These are phyloP conservation scores for Sesamia nonagrioides DNA, from an alignment of 1,140 invertebrate genomes.

Conservation along the genomic window DNA sequence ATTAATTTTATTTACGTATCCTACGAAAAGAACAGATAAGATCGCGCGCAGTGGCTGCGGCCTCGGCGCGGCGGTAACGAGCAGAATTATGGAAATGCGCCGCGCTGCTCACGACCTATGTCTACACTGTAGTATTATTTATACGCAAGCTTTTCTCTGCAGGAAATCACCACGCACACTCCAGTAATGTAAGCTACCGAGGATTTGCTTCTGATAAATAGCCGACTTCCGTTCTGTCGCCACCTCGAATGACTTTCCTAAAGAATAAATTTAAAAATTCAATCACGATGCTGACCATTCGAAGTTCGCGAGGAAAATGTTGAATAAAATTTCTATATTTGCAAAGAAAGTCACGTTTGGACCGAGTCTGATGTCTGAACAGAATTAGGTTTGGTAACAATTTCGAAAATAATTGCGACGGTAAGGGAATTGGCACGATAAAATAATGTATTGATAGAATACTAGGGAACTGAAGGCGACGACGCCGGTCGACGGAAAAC, in stretches of 20 bases:
- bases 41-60: slow-evolving; percentile 50
- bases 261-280: slow-evolving; percentile 42
- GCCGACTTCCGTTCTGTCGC: slow-evolving; percentile 40
- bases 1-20: slow-evolving; percentile 66
- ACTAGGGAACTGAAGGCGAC: slow-evolving; percentile 43
- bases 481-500: slow-evolving; percentile 56
- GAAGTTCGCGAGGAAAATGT: slow-evolving; percentile 17
- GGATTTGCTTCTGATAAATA: slow-evolving; percentile 59
- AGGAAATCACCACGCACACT: slow-evolving; percentile 55
- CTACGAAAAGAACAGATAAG: slow-evolving; percentile 62
- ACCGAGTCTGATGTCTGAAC: slow-evolving; percentile 21
- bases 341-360: slow-evolving; percentile 23
- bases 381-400: slow-evolving; percentile 26
- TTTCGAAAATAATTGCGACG: slow-evolving; percentile 37
- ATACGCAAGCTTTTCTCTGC: slow-evolving; percentile 55
- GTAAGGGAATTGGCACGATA: slow-evolving; percentile 35
- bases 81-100: slow-evolving; percentile 73
- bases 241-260: slow-evolving; percentile 27
- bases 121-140: slow-evolving; percentile 55
- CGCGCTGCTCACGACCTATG: slow-evolving; percentile 39
- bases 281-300: slow-evolving; percentile 40
- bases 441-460: slow-evolving; percentile 51
- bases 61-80: slow-evolving; percentile 58
- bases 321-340: slow-evolving; percentile 39
- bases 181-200: slow-evolving; percentile 46